A percentile compares a stretch with the other conserved stretches of the same genome.
Conservation (phyloP, 1,140 invertebrate genomes). For the Steinernema feltiae region DNA sequence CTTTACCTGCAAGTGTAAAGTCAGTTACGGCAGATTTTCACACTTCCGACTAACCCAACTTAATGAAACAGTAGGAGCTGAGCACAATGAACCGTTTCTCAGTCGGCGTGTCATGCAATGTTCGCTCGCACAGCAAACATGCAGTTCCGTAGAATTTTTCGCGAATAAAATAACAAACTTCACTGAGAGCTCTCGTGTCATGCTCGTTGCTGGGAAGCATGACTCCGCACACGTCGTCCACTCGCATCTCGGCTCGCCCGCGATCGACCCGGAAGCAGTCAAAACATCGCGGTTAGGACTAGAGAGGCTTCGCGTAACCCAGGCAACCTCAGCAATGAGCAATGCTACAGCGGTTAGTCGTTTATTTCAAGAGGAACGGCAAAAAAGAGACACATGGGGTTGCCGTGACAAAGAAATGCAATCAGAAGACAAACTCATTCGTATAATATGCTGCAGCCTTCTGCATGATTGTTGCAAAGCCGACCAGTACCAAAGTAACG, state of each 20-base stretch:
- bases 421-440: not conserved
- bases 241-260: not conserved
- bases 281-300: not conserved
- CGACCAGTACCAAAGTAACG: not conserved
- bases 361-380: not conserved
- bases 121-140: not conserved
- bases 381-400: too few species aligned
- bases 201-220: conserved; percentile 1
- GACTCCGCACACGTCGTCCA: conserved; percentile 3
- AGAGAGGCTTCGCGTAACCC: not conserved
- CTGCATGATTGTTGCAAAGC: not conserved
- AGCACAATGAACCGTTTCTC: not conserved
- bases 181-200: not conserved
- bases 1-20: conserved; percentile 6
- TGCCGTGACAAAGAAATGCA: too few species aligned
- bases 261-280: conserved; percentile 1
- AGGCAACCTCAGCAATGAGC: not conserved
- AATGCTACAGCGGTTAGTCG: not conserved
- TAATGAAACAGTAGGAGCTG: not conserved
- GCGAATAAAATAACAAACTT: not conserved
- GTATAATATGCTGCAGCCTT: not conserved
- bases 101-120: not conserved
- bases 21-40: not conserved
- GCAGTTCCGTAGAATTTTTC: not conserved
- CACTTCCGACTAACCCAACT: not conserved